These are phyloP conservation scores for Polyommatus iphigenia DNA, from an alignment of 2,888 invertebrate species.

Conservation along the genomic window DNA sequence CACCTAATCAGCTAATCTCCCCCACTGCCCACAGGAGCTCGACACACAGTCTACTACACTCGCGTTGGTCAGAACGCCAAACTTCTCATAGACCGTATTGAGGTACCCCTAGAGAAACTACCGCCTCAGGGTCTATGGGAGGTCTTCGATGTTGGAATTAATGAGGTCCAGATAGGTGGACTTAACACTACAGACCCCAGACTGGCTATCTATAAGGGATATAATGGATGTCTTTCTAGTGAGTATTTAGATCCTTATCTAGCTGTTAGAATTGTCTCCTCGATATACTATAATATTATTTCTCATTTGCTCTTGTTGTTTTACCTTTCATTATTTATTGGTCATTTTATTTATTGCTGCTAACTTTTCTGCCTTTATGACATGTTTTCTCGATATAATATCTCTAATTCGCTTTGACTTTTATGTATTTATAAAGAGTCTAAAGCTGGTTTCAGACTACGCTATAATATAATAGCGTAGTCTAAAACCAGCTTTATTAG, in stretches of 20 bases:
- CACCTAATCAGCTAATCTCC: neutral
- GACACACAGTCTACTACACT: constrained; percentile 86
- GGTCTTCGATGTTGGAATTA: constrained; percentile 84
- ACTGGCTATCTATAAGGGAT: constrained; percentile 90
- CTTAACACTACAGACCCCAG: constrained; percentile 91
- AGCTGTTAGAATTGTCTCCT: too few species aligned
- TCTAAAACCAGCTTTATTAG: too few species aligned
- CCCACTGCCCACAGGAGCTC: constrained; percentile 81
- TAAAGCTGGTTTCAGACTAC: too few species aligned
- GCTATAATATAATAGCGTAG: too few species aligned
- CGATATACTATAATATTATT: too few species aligned
- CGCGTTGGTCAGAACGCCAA: constrained; percentile 86
- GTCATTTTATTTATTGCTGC: too few species aligned
- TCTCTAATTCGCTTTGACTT: too few species aligned
- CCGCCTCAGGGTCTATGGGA: constrained; percentile 85
- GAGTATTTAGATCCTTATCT: constrained; percentile 62
- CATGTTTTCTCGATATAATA: too few species aligned
- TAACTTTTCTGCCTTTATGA: too few species aligned
- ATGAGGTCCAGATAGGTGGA: constrained; percentile 93
- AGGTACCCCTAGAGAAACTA: constrained; percentile 84
- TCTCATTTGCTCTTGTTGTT: too few species aligned
- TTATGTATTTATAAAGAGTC: too few species aligned
- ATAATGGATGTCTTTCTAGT: constrained; percentile 95
- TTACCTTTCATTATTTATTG: too few species aligned
- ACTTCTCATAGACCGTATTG: constrained; percentile 87